Base-by-base conservation (phyloP, 1,140 invertebrate genomes). In the Heterodera schachtii region DNA sequence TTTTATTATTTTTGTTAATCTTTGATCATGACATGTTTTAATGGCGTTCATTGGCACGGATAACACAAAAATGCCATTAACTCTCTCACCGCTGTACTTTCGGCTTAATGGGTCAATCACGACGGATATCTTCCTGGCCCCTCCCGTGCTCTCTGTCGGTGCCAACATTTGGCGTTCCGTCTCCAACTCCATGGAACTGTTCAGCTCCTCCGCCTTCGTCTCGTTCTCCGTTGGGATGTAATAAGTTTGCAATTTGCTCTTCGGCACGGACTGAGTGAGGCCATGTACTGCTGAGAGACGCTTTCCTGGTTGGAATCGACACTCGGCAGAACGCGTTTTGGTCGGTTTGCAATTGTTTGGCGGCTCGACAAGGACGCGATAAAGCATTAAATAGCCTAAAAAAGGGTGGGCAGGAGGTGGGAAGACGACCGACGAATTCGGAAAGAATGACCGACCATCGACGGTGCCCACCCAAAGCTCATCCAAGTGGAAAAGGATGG, bases 391-490 rank as follows among this genome's bases (percentile, higher is more conserved):
- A 82, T 91, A 91, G 46, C 92, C 75, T 76, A 41, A n/a, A 21
- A 49, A 49, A 75, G 60, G 16, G 49, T 52, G 13, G 13, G 3
- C 6, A 19, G 43, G 16, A 75, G 43, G 52, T 41, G 7, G 16
- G 11, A 16, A 19, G 43, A 8, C 21, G 43, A 16, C 16, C 13
- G 11, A 64, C 43, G 19, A 7, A 44, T n/a, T n/a, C 7, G 3
- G 19, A 49, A 6, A 19, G 19, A 7, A 19, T 57, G 8, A 43
- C 41, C 7, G 66, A 76, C 75, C 92, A 81, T 92, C 91, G 8
- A 90, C 91, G 21, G 92, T 92, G 13, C 92, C 92, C n/a, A 92
- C 88, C 91, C 91, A 91, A 21, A 92, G 86, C 19, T 86, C 87
- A 66, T 90, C 86, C 21, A 90, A 90, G 79, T 91, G 84, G 64